These are phyloP conservation scores for Piaya cayana DNA, from an alignment of 2,113 vertebrate species.

Conservation along the genomic window DNA sequence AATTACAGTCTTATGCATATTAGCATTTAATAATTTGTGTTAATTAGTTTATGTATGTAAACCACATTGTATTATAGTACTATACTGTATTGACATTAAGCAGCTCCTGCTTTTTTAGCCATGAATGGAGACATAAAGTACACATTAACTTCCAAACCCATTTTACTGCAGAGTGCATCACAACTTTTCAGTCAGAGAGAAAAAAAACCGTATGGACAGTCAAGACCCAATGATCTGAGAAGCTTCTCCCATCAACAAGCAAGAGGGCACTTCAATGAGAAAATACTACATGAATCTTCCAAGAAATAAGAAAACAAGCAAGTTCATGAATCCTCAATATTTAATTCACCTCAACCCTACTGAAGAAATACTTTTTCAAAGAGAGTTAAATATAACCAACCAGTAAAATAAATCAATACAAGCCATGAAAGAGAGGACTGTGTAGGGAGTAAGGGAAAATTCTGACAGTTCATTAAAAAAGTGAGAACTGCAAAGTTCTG, in stretches of 20 bases:
- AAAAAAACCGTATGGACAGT: background rate
- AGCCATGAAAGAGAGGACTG: background rate
- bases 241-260: background rate
- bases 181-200: background rate
- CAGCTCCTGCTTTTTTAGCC: background rate
- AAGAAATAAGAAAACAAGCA: background rate
- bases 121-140: background rate
- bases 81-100: background rate
- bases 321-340: background rate
- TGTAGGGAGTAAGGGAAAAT: background rate
- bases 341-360: background rate
- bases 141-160: background rate
- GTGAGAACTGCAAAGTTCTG: background rate
- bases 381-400: background rate
- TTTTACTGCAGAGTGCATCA: background rate
- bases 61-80: background rate
- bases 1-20: background rate
- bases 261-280: background rate
- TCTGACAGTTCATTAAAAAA: background rate
- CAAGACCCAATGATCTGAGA: background rate
- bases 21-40: background rate
- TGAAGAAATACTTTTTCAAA: background rate
- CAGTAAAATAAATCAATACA: background rate
- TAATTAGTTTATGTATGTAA: background rate
- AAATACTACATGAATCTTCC: background rate